A percentile compares a stretch with the other conserved stretches of the same genome.
Conservation (phyloP, 23 tunicate genomes). For the Pegea sp. region DNA sequence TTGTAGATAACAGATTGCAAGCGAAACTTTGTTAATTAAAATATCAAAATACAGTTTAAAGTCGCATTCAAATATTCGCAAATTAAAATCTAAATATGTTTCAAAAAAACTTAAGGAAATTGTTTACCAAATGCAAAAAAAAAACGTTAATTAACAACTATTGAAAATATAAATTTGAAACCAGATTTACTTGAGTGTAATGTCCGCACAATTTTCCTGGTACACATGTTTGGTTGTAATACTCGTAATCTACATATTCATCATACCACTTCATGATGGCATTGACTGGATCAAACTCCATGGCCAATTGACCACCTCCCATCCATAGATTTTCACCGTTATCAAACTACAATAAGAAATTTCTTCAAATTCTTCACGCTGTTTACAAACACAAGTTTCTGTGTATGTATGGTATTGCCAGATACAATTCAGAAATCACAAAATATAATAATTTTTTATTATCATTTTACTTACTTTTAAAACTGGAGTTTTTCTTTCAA, state of each 20-base stretch:
- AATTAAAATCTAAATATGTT: too few species aligned
- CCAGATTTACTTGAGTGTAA: slow-evolving; percentile 55
- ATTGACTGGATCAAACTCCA: slow-evolving; percentile 30
- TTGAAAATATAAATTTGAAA: neutral
- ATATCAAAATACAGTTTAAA: too few species aligned
- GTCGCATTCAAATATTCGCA: too few species aligned
- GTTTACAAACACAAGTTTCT: neutral
- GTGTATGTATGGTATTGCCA: too few species aligned
- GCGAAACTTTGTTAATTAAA: too few species aligned
- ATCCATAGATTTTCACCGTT: slow-evolving; percentile 87
- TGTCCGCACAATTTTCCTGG: slow-evolving; percentile 81
- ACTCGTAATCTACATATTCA: slow-evolving; percentile 55
- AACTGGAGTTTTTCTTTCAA: slow-evolving; percentile 17
- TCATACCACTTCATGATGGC: slow-evolving; percentile 37
- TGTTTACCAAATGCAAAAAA: too few species aligned
- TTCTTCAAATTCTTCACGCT: neutral
- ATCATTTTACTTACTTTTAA: slow-evolving; percentile 9
- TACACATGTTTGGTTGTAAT: slow-evolving; percentile 26
- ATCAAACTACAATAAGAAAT: slow-evolving; percentile 7
- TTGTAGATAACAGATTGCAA: too few species aligned
- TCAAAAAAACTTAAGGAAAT: too few species aligned
- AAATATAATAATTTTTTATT: too few species aligned
- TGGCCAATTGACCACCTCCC: slow-evolving; percentile 24
- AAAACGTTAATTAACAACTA: neutral
- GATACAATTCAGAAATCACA: too few species aligned